phyloP scores from a whole-genome alignment of 2,113 vertebrate species.

The Menura novaehollandiae region DNA sequence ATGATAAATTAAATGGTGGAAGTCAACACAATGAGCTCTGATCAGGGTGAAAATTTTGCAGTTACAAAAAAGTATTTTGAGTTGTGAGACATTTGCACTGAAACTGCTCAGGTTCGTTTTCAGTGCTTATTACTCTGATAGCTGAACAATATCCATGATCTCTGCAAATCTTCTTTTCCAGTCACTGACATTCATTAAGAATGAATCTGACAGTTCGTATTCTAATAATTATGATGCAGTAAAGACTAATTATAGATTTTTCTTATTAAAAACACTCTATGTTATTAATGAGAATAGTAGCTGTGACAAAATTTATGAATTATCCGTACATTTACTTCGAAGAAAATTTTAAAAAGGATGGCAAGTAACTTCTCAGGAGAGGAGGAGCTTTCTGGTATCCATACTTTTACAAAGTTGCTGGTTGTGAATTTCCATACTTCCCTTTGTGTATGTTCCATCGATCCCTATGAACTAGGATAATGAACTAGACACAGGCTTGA shows the following conservation, averaged over 20 bases:
- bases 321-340: neutral
- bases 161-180: neutral
- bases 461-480: neutral
- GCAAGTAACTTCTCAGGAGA: neutral
- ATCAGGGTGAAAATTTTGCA: neutral
- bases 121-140: neutral
- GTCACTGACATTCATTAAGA: neutral
- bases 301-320: neutral
- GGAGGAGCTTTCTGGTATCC: neutral
- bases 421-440: neutral
- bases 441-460: neutral
- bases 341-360: neutral
- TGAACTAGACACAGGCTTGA: neutral
- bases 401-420: neutral
- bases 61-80: neutral
- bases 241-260: conserved; percentile 33
- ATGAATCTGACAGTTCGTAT: conserved; percentile 3
- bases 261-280: neutral
- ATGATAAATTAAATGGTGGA: conserved; percentile 6
- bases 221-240: conserved; percentile 14
- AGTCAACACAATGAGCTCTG: neutral
- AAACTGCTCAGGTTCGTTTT: neutral
- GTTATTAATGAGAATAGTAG: conserved; percentile 9
- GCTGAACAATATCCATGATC: neutral
- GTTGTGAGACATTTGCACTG: neutral